phyloP scores from a whole-genome alignment of 2,113 vertebrate species.

The Monopterus albus region DNA sequence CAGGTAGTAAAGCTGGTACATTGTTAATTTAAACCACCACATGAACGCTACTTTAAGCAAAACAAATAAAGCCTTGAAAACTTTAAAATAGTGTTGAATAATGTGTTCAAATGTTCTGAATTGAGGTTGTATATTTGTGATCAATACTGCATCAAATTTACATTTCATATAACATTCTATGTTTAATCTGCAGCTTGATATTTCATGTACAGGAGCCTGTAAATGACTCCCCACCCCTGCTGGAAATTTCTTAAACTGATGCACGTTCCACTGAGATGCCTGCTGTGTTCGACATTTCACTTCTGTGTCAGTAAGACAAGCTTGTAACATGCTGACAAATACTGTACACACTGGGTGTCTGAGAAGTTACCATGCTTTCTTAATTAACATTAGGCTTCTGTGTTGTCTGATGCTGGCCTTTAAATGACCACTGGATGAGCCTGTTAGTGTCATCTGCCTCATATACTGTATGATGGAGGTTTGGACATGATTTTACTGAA shows the following conservation, averaged over 20 bases:
- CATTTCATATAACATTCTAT: background rate
- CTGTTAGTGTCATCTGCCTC: background rate
- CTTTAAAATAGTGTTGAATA: background rate
- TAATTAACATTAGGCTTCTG: background rate
- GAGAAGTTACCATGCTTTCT: background rate
- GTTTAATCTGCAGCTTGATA: background rate
- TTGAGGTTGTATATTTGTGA: background rate
- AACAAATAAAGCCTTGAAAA: background rate
- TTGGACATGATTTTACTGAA: background rate
- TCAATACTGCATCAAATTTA: background rate
- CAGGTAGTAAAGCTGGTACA: background rate
- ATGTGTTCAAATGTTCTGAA: background rate
- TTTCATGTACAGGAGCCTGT: background rate
- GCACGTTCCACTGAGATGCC: background rate
- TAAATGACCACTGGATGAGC: background rate
- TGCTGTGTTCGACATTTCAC: background rate
- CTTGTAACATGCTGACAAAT: background rate
- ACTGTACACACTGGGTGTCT: background rate
- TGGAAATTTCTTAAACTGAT: conserved; percentile 11
- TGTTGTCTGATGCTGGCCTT: background rate
- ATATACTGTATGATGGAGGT: background rate
- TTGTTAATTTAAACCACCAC: background rate
- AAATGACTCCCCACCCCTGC: background rate
- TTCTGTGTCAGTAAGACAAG: background rate
- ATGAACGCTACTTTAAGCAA: background rate